These are phyloP conservation scores for Pyrrhosoma nymphula DNA, from an alignment of 2,888 invertebrate species.

Conservation along the genomic window DNA sequence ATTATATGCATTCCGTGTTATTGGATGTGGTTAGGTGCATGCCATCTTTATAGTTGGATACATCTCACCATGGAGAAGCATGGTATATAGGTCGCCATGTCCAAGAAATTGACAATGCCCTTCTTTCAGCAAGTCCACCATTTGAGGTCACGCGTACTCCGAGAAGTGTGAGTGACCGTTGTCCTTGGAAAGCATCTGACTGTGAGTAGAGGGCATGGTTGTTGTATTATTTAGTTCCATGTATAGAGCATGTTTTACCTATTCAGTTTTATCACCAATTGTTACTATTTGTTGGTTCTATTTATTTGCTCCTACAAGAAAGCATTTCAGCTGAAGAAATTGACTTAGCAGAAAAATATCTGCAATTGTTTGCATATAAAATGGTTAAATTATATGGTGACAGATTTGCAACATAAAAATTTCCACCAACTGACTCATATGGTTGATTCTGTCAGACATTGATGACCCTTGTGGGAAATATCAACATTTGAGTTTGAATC, in stretches of 20 bases:
- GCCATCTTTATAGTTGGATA: no score
- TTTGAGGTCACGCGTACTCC: constrained; percentile 69
- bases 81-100: no score
- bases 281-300: constrained; percentile 71
- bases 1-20: no score
- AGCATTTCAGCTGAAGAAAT: constrained; percentile 68
- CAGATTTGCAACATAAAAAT: constrained; percentile 71
- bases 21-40: no score
- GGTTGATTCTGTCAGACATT: constrained; percentile 71
- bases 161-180: constrained; percentile 67
- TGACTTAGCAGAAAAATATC: constrained; percentile 69
- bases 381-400: constrained; percentile 70
- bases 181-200: constrained; percentile 72
- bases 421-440: constrained; percentile 72
- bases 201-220: constrained; percentile 71
- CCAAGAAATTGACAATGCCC: no score
- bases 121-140: no score
- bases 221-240: constrained; percentile 72
- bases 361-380: constrained; percentile 71
- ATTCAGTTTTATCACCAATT: constrained; percentile 72
- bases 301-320: constrained; percentile 71
- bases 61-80: no score
- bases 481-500: constrained; percentile 73
- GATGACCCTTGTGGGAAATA: constrained; percentile 72
- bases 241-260: constrained; percentile 70